These are phyloP conservation scores for Phylloscopus trochiloides DNA, from an alignment of 2,113 vertebrate species.

Conservation along the genomic window DNA sequence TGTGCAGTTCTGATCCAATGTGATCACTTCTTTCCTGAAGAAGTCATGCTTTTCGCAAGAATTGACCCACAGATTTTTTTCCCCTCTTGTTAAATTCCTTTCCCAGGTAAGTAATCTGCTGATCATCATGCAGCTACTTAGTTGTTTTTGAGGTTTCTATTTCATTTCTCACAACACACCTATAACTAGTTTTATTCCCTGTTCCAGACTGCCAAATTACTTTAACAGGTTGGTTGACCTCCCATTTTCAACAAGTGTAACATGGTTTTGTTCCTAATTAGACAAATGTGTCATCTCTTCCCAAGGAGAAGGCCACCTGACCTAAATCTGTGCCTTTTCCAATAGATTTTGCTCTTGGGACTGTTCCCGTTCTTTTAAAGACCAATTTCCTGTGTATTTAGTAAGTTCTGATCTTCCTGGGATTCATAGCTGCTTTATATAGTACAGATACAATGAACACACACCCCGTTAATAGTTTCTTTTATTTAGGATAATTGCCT, in stretches of 20 bases:
- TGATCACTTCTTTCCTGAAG: background rate
- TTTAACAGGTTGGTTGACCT: background rate
- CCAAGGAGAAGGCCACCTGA: background rate
- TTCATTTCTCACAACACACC: background rate
- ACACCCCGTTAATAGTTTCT: rapidly evolving
- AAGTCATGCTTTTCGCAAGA: background rate
- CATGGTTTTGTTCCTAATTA: background rate
- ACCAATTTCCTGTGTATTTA: background rate
- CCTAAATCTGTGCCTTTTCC: background rate
- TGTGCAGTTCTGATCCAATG: background rate
- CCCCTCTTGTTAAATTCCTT: background rate
- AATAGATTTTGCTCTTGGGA: background rate
- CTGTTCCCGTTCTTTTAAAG: background rate
- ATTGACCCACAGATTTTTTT: background rate
- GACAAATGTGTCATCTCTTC: background rate
- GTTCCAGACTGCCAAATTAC: background rate
- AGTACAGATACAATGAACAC: background rate
- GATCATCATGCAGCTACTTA: background rate
- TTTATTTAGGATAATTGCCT: background rate
- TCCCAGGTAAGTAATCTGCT: background rate
- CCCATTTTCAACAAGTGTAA: background rate
- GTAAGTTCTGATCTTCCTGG: background rate
- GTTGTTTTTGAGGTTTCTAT: background rate
- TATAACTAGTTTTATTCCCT: background rate
- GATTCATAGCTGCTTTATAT: background rate